These are phyloP conservation scores for Saturnia pavonia DNA, from an alignment of 2,888 invertebrate species.

Conservation along the genomic window DNA sequence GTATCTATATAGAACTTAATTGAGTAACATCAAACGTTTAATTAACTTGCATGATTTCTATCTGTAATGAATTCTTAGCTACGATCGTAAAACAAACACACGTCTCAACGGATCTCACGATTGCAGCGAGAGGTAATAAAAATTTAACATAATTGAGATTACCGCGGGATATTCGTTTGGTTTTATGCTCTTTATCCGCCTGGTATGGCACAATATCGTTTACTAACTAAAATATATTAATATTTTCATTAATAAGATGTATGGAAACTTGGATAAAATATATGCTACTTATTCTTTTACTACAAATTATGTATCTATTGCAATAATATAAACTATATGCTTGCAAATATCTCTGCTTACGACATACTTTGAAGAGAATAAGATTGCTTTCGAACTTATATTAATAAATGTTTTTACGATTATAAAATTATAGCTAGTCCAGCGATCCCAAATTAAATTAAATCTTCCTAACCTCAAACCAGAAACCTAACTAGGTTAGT, in stretches of 20 bases:
- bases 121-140: constrained; percentile 11
- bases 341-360: too few relatives aligned
- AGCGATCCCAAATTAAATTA: too few relatives aligned
- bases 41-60: constrained; percentile 12
- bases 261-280: neutral
- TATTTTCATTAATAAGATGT: neutral
- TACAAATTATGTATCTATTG: too few relatives aligned
- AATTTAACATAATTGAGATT: constrained; percentile 9
- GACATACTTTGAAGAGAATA: too few relatives aligned
- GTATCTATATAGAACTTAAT: neutral
- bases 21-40: neutral
- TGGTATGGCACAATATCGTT: neutral
- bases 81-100: constrained; percentile 13
- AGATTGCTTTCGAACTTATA: too few relatives aligned
- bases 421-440: too few relatives aligned
- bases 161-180: neutral
- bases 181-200: constrained; percentile 9
- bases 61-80: constrained; percentile 12
- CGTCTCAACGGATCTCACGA: constrained; percentile 9
- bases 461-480: too few relatives aligned
- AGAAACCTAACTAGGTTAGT: too few relatives aligned
- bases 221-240: neutral
- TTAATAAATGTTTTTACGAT: too few relatives aligned
- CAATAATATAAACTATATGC: too few relatives aligned
- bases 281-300: too few relatives aligned